Conservation (phyloP, 92 coral and sea anemone genomes). For the Siderastrea radians region DNA sequence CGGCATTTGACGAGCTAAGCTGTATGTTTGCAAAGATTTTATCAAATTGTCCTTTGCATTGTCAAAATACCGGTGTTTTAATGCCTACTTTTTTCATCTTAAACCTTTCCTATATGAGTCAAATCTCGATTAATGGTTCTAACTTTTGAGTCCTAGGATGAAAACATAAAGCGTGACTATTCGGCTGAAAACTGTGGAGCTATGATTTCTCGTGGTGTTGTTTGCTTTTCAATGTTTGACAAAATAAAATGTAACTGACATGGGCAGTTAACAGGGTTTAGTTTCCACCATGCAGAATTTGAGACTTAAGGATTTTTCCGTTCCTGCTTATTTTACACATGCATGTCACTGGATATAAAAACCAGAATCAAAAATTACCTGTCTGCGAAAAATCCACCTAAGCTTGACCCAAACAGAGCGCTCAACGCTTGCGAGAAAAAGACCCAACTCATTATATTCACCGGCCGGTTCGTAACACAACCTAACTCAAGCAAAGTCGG, state of each 20-base stretch:
- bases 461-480: conserved; percentile 84
- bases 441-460: conserved; percentile 92
- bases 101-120: too few species aligned
- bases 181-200: not conserved
- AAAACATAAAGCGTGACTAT: not conserved
- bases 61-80: not conserved
- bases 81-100: not conserved
- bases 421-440: conserved; percentile 94
- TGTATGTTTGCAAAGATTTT: conserved; percentile 11
- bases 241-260: not conserved
- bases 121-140: not conserved
- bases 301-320: not conserved
- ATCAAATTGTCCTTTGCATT: not conserved
- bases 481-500: conserved; percentile 98
- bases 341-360: not conserved
- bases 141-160: not conserved
- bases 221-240: not conserved
- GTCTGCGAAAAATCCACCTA: conserved; percentile 94
- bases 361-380: conserved; percentile 68
- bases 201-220: too few species aligned
- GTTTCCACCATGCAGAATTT: not conserved
- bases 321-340: not conserved
- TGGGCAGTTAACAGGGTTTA: not conserved
- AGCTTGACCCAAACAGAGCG: conserved; percentile 93
- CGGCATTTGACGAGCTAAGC: not conserved